phyloP scores from a whole-genome alignment of 2,797 vertebrate genomes.

The Sebastes paucispinis region DNA sequence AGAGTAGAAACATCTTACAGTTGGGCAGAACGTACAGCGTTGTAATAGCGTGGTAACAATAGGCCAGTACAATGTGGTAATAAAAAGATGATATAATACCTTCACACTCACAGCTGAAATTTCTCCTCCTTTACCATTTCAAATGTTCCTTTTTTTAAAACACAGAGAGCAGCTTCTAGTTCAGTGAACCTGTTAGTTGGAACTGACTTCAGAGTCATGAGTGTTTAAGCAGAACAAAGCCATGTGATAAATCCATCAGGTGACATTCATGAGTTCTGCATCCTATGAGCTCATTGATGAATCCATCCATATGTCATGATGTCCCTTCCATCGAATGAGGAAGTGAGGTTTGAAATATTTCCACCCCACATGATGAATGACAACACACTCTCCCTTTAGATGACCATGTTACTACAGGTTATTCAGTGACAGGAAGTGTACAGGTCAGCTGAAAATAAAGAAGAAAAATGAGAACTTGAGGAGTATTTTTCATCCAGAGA shows the following conservation, averaged over 20 bases:
- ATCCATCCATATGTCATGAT: not conserved
- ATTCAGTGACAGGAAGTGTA: not conserved
- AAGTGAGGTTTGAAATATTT: constrained; percentile 1
- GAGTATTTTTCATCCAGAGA: not conserved
- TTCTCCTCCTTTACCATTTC: too few relatives aligned
- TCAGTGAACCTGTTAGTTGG: not conserved
- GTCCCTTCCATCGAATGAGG: not conserved
- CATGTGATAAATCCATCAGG: constrained; percentile 12
- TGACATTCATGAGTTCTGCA: not conserved
- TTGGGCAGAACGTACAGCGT: not conserved
- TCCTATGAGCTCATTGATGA: not conserved
- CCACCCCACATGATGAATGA: constrained; percentile 39
- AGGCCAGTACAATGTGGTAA: too few relatives aligned
- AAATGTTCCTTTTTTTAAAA: not conserved
- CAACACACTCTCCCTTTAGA: not conserved
- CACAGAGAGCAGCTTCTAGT: not conserved
- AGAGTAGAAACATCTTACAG: not conserved
- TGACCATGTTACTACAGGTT: not conserved
- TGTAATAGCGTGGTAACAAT: not conserved
- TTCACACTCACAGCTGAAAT: not conserved
- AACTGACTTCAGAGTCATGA: not conserved
- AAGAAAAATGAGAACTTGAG: not conserved
- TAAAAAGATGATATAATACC: not conserved
- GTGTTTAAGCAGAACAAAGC: constrained; percentile 19
- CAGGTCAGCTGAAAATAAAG: not conserved